Conservation (phyloP, 1,140 invertebrate species). For the Cephus cinctus region DNA sequence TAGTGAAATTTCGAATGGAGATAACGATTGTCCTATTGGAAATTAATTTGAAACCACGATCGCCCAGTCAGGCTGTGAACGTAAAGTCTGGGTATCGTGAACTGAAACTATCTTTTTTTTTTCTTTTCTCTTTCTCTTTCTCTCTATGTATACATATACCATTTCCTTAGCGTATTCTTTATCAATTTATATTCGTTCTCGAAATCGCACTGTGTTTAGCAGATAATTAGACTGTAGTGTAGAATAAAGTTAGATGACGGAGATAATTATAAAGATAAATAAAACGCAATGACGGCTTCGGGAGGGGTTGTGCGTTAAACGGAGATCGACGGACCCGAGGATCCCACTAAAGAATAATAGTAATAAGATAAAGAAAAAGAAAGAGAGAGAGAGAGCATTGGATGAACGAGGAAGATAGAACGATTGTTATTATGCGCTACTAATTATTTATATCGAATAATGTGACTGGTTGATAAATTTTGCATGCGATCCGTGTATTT, state of each 20-base stretch:
- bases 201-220: no score
- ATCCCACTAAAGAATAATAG: conserved; percentile 35
- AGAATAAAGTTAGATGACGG: no score
- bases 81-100: conserved; percentile 51
- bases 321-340: conserved; percentile 1
- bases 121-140: conserved; percentile 27
- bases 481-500: no score
- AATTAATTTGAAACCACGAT: conserved; percentile 26
- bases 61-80: conserved; percentile 57
- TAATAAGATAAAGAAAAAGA: conserved; percentile 37
- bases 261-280: no score
- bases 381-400: not conserved
- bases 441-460: conserved; percentile 51
- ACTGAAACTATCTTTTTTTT: conserved; percentile 29
- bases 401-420: no score
- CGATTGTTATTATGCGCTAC: conserved; percentile 32
- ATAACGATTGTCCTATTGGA: no score
- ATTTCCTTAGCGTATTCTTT: no score
- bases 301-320: not conserved
- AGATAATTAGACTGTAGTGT: no score
- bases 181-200: no score
- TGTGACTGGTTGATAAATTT: conserved; percentile 54
- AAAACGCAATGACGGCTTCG: no score
- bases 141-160: conserved; percentile 23
- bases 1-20: no score